phyloP scores from a whole-genome alignment of 1,140 invertebrate species.

The Drosophila melanogaster region DNA sequence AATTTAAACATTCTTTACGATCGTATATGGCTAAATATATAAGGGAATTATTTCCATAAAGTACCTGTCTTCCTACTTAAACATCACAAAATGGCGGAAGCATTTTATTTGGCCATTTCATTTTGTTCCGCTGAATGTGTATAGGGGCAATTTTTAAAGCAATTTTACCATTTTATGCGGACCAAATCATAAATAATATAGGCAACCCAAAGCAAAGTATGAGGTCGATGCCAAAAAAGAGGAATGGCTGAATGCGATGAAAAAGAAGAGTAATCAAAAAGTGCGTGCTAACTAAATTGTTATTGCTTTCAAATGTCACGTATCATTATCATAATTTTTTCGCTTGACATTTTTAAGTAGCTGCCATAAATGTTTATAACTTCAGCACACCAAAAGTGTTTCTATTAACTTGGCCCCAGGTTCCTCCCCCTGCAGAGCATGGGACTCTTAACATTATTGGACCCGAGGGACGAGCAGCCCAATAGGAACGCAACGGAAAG shows the following conservation, averaged over 20 bases:
- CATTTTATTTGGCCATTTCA: slow-evolving; percentile 29
- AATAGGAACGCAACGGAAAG: background rate
- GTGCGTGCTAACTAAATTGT: slow-evolving; percentile 82
- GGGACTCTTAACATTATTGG: slow-evolving; percentile 67
- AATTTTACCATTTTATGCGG: slow-evolving; percentile 78
- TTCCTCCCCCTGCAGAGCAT: slow-evolving; percentile 7
- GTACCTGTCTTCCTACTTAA: slow-evolving; percentile 10
- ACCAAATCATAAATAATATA: slow-evolving; percentile 70
- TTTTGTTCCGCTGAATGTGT: slow-evolving; percentile 9
- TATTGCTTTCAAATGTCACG: slow-evolving; percentile 83
- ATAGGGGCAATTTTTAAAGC: slow-evolving; percentile 43
- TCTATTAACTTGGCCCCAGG: slow-evolving; percentile 66
- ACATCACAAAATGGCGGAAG: slow-evolving; percentile 12
- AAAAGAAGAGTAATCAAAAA: slow-evolving; percentile 69
- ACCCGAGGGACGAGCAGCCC: slow-evolving; percentile 52
- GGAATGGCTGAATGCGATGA: slow-evolving; percentile 21
- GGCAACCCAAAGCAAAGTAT: slow-evolving; percentile 10
- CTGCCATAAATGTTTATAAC: slow-evolving; percentile 83
- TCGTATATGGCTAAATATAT: slow-evolving; percentile 21
- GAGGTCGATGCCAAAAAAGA: slow-evolving; percentile 1
- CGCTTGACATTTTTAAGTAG: slow-evolving; percentile 82
- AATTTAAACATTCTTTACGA: background rate
- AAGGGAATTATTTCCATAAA: slow-evolving; percentile 48
- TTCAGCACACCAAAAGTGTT: slow-evolving; percentile 56
- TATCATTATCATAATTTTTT: slow-evolving; percentile 83